phyloP scores from a whole-genome alignment of 2,888 invertebrate species.

The Spodoptera picta region DNA sequence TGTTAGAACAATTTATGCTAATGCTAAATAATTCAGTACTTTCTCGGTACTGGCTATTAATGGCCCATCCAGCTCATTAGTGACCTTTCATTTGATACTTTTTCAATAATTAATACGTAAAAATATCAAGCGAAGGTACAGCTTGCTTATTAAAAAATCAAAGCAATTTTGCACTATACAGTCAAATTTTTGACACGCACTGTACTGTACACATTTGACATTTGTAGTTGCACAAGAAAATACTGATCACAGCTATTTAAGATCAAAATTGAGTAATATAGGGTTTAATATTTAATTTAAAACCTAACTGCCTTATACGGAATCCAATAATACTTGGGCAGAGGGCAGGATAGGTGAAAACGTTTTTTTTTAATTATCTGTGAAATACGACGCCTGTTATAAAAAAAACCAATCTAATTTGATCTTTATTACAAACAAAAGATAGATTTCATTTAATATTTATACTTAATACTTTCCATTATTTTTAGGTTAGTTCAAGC shows the following conservation, averaged over 20 bases:
- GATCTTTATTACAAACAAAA: too few relatives aligned
- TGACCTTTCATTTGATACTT: too few relatives aligned
- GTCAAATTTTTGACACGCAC: not conserved
- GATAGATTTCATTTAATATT: too few relatives aligned
- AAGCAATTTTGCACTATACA: not conserved
- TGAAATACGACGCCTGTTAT: too few relatives aligned
- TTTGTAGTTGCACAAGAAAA: conserved; percentile 17
- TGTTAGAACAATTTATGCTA: conserved; percentile 1
- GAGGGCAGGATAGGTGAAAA: not conserved
- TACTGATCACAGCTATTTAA: conserved; percentile 21
- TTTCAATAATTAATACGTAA: too few relatives aligned
- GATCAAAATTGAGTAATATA: conserved; percentile 1
- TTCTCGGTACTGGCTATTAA: too few relatives aligned
- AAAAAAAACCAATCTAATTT: too few relatives aligned
- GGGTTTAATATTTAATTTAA: not conserved
- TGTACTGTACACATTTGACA: too few relatives aligned
- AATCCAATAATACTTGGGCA: conserved; percentile 3
- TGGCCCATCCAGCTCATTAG: too few relatives aligned
- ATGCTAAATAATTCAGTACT: conserved; percentile 16
- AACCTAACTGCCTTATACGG: not conserved
- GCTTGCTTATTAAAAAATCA: too few relatives aligned
- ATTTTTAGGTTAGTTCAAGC: conserved; percentile 6
- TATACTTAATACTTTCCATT: conserved; percentile 4
- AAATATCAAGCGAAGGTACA: too few relatives aligned
- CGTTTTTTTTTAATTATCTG: too few relatives aligned